Evolutionary conservation across 2,113 vertebrate species (phyloP).

Genomic region (Suricata suricatta): DNA sequence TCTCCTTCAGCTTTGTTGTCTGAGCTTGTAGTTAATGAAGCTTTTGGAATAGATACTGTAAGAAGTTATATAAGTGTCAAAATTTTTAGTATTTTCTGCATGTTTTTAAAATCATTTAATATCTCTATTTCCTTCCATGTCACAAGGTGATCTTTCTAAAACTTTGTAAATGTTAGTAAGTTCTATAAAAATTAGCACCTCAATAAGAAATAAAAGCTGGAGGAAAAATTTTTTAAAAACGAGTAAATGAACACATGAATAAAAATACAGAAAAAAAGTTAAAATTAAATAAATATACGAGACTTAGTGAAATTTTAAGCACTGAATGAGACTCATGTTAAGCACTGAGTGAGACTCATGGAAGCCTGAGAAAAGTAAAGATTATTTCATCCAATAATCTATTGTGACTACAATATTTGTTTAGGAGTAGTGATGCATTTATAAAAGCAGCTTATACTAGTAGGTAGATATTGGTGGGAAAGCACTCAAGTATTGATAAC

Average conservation of each 20-base stretch:
- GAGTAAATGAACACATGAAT: not conserved
- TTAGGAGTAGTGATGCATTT: not conserved
- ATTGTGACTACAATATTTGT: not conserved
- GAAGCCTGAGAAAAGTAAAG: not conserved
- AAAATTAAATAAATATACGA: not conserved
- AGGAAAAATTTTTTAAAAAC: not conserved
- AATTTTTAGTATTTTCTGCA: not conserved
- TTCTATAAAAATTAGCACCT: not conserved
- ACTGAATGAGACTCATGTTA: not conserved
- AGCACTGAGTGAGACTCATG: not conserved
- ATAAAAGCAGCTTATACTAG: not conserved
- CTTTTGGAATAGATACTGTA: not conserved
- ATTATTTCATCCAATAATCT: not conserved
- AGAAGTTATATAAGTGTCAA: not conserved
- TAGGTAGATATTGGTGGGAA: not conserved
- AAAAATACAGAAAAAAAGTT: not conserved
- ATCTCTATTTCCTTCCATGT: not conserved
- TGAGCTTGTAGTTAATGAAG: not conserved
- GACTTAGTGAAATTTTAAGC: not conserved
- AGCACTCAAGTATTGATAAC: constrained; percentile 16
- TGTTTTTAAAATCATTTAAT: constrained; percentile 28
- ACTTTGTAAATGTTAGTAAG: not conserved
- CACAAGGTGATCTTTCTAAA: not conserved
- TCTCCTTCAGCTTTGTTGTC: not conserved
- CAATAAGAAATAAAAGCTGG: not conserved